Evolutionary conservation across 92 coral and sea anemone genomes (phyloP), one percentile per base, ranked within the genome.

Genomic region (Ricordea florida): DNA sequence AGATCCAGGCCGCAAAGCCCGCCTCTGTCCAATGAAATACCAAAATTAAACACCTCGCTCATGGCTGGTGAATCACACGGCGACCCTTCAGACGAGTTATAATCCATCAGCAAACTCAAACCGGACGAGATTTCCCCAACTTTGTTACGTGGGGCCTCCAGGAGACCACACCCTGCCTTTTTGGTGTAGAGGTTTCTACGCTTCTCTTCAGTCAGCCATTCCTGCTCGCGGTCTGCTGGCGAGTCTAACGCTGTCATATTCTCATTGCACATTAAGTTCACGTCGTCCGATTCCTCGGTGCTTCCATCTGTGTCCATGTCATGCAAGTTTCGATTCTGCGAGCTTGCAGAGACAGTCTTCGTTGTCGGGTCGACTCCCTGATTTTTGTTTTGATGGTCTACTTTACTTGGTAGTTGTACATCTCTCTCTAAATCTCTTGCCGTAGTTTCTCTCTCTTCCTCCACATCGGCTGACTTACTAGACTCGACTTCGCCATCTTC

Each of bases 21-120:
- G 36, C 6, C 1, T 10, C 62, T 40, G 11, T 15, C 62, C 62
- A 55, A 40, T 9, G 77, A 40, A 28, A n/a, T n/a, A n/a, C n/a
- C n/a, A n/a, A 70, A 58, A 30, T 74, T 60, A 26, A 62, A 74
- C 46, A 35, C 36, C 3, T 69, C 76, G 2, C n/a, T 36, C 14
- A 53, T 70, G 26, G 57, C 63, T 7, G 82, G 74, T n/a, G 82
- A 62, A 1, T 61, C 82, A 11, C 64, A 40, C 7, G 90, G 86
- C 0, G 93, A 79, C 26, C 71, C 85, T 25, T 89, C 97, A 6
- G 98, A 93, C 3, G 99, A 92, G 57, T 77, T 84, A 29, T 96
- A 96, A 62, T 81, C 96, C 93, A 79, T 74, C 11, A 96, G 71
- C 7, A 92, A 77, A 53, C 86, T 86, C 27, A 96, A 64, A 37